Evolutionary conservation across 1,140 invertebrate genomes (phyloP).

Genomic region (Drosophila santomea): DNA sequence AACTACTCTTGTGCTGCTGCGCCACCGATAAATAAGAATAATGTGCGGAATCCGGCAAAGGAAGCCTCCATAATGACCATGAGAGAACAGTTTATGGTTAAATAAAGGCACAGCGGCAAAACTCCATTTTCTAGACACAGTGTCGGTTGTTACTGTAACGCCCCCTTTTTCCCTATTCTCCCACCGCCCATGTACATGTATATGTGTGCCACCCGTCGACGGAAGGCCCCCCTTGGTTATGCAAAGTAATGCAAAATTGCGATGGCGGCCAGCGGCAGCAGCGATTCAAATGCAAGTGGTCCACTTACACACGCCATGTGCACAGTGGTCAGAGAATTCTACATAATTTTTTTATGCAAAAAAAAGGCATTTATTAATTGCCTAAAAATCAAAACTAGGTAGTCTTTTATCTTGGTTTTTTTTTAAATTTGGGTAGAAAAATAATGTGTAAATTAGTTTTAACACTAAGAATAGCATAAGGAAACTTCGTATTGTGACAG

Average conservation of each 20-base stretch:
- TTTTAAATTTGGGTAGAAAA: too few species aligned
- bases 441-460: too few species aligned
- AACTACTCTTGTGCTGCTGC: slow-evolving; percentile 26
- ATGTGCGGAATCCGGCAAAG: slow-evolving; percentile 50
- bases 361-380: too few species aligned
- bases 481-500: too few species aligned
- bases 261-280: slow-evolving; percentile 50
- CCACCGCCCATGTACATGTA: not conserved
- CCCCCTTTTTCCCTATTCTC: not conserved
- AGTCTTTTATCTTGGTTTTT: too few species aligned
- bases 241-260: slow-evolving; percentile 81
- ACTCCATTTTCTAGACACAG: slow-evolving; percentile 41
- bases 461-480: too few species aligned
- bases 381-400: too few species aligned
- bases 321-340: slow-evolving; percentile 20
- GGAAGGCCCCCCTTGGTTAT: slow-evolving; percentile 53
- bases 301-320: slow-evolving; percentile 33
- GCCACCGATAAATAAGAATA: slow-evolving; percentile 71
- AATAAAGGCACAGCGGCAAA: slow-evolving; percentile 64
- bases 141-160: slow-evolving; percentile 16
- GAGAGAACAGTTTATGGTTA: slow-evolving; percentile 75
- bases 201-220: slow-evolving; percentile 11
- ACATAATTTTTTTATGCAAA: too few species aligned
- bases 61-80: slow-evolving; percentile 67
- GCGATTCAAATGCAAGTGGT: slow-evolving; percentile 77